Conservation (phyloP, 2,888 invertebrate genomes). For the Aporophyla lueneburgensis region DNA sequence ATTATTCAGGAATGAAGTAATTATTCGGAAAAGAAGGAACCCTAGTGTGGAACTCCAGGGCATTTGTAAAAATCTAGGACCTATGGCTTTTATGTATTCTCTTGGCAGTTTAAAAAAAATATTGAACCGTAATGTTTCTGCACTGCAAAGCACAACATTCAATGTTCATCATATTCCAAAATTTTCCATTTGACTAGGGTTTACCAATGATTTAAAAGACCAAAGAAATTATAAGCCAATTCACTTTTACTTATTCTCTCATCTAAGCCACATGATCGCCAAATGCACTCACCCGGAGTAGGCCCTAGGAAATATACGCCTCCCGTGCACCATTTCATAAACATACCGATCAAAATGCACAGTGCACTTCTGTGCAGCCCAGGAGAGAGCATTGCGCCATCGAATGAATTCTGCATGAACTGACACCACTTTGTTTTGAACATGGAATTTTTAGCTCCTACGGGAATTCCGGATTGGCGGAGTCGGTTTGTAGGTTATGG, state of each 20-base stretch:
- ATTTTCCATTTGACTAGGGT: not conserved
- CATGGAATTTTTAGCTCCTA: constrained; percentile 67
- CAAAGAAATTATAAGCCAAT: not conserved
- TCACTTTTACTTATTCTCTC: not conserved
- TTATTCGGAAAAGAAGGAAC: too few species aligned
- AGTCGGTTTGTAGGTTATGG: not conserved
- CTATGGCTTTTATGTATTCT: too few species aligned
- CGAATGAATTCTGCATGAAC: constrained; percentile 74
- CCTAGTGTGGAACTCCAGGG: too few species aligned
- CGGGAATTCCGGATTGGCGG: constrained; percentile 2
- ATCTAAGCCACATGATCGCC: not conserved
- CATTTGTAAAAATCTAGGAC: too few species aligned
- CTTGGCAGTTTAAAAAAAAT: too few species aligned
- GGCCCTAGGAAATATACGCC: constrained; percentile 19
- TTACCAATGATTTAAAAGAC: not conserved
- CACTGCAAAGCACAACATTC: not conserved
- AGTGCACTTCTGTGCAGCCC: constrained; percentile 58
- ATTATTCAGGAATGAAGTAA: too few species aligned
- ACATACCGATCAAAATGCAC: constrained; percentile 67
- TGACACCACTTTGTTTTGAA: constrained; percentile 59
- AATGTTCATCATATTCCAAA: not conserved
- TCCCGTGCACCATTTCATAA: constrained; percentile 50
- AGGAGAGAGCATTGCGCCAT: constrained; percentile 72
- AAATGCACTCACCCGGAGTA: constrained; percentile 44
- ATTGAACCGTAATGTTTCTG: too few species aligned